Evolutionary conservation across 1,140 invertebrate species (phyloP), one percentile per base, ranked within the genome.

Genomic region (Popillia japonica): DNA sequence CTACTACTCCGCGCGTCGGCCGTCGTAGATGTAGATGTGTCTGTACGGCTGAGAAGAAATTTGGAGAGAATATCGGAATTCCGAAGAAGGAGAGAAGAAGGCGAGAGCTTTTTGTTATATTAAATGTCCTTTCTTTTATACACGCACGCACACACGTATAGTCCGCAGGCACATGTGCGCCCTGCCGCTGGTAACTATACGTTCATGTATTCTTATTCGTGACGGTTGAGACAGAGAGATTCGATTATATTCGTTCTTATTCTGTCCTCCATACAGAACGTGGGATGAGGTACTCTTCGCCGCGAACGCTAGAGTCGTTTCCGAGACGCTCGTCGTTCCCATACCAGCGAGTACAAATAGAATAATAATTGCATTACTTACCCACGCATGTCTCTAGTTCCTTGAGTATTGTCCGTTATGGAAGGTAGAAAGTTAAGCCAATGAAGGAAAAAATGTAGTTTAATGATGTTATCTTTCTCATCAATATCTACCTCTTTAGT

Each of bases 21-120:
- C n/a, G 72, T 9, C 9, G 34, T 27, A 34, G 34, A 68, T 68
- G 61, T 68, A 61, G n/a, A 61, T 61, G 59, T 61, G 20, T 20
- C 6, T 61, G 59, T 61, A 8, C 17, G 74, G 79, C 79, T 34
- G 79, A 68, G 77, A 78, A 76, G 79, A 83, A 83, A 81, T 83
- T 80, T 78, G 76, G 79, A 81, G 79, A 81, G 76, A 77, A 77
- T 64, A 74, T 74, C 72, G 72, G 72, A 76, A 76, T 76, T 76
- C 44, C 75, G 44, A 76, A 48, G 75, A 76, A 55, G 75, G 42
- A 55, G 23, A 34, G 27, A 34, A 34, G 27, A 34, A 34, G 27
- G 27, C 27, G 44, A 41, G 44, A 42, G 22, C 41, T 76, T 76
- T 76, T 76, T 76, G 75, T 76, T 76, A 76, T 76, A 48, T 76